These are phyloP conservation scores for Ganaspis brasiliensis DNA, from an alignment of 2,888 invertebrate species.

Conservation along the genomic window DNA sequence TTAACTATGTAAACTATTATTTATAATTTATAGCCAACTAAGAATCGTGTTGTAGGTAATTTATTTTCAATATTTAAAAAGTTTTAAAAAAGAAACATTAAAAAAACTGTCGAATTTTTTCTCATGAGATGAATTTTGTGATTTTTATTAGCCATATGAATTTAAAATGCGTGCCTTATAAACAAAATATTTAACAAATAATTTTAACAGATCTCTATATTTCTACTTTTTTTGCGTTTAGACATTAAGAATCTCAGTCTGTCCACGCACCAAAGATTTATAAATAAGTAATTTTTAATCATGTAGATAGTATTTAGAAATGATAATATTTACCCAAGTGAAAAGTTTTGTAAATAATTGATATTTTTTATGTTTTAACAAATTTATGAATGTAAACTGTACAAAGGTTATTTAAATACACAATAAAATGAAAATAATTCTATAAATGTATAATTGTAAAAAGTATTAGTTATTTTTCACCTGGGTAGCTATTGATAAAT, in stretches of 20 bases:
- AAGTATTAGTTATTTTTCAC: not conserved
- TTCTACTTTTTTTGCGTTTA: not conserved
- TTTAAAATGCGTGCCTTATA: conserved; percentile 10
- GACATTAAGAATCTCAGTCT: conserved; percentile 3
- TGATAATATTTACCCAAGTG: not conserved
- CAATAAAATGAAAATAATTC: not conserved
- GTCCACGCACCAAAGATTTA: conserved; percentile 16
- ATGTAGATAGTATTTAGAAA: not conserved
- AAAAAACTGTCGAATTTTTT: no score
- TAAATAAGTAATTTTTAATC: not conserved
- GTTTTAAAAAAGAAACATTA: no score
- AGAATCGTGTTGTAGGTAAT: no score
- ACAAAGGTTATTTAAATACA: not conserved
- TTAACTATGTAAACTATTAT: no score
- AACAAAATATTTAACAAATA: not conserved
- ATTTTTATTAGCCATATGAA: not conserved
- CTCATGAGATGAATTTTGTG: not conserved
- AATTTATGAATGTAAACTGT: not conserved
- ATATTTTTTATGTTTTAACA: not conserved
- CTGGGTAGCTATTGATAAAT: not conserved
- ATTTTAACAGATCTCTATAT: not conserved
- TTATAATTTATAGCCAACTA: no score
- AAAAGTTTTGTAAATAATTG: not conserved
- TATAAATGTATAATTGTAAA: no score
- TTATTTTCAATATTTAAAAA: no score